Percentiles rank a stretch among this genome's conserved stretches.
Conservation (phyloP, 1,140 invertebrate genomes). For the Littorina saxatilis region DNA sequence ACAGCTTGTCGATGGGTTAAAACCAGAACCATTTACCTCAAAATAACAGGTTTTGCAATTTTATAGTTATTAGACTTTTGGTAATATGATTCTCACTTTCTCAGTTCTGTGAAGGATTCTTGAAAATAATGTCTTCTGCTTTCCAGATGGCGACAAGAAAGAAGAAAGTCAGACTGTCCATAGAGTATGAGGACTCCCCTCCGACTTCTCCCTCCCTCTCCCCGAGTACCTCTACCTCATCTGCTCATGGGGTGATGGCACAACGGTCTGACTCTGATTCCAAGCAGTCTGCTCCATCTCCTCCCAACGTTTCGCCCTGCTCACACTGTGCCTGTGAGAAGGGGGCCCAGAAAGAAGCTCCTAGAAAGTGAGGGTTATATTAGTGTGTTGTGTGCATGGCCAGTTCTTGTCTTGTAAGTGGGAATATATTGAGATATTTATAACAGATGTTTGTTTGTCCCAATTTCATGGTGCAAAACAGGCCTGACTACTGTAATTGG, state of each 20-base stretch:
- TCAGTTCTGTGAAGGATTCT: too few species aligned
- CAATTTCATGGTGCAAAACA: too few species aligned
- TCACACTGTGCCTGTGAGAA: neutral
- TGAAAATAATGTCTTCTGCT: too few species aligned
- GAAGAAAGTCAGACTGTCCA: constrained; percentile 21
- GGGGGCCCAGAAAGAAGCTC: neutral
- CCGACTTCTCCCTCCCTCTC: neutral
- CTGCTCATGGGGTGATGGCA: too few species aligned
- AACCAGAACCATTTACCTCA: too few species aligned
- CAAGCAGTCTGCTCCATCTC: too few species aligned
- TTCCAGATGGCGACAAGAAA: constrained; percentile 17
- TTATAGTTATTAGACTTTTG: too few species aligned
- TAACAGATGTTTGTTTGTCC: neutral
- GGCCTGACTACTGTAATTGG: too few species aligned
- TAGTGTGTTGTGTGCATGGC: neutral
- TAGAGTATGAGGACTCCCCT: constrained; percentile 40
- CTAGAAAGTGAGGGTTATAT: neutral
- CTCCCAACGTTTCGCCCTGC: neutral
- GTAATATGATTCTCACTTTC: too few species aligned
- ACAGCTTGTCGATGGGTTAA: too few species aligned
- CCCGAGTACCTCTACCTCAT: neutral
- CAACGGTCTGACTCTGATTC: too few species aligned
- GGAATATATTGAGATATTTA: neutral
- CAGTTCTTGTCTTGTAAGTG: neutral
- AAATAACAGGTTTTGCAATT: too few species aligned